Evolutionary conservation across 1,140 invertebrate genomes (phyloP).

Genomic region (Kradibia gibbosae): DNA sequence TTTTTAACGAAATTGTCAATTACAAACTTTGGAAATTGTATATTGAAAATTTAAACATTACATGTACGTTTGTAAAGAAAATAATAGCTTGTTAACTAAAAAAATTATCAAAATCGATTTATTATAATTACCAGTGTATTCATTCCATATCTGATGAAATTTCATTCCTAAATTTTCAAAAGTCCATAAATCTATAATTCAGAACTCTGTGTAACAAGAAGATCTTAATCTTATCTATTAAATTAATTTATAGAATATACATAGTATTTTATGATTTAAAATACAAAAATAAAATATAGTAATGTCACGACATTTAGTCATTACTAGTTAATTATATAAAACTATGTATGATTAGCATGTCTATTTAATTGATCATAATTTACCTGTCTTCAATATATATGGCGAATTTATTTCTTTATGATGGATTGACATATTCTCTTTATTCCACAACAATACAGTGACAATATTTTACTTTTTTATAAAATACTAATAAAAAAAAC

Average conservation of each 20-base stretch:
- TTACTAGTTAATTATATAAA: constrained; percentile 38
- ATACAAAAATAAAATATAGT: constrained; percentile 1
- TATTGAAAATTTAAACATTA: too few species aligned
- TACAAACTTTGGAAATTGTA: too few species aligned
- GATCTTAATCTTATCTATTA: background rate
- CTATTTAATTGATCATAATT: constrained; percentile 44
- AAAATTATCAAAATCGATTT: background rate
- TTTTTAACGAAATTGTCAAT: too few species aligned
- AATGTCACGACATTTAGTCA: background rate
- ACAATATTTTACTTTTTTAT: constrained; percentile 28
- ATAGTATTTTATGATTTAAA: background rate
- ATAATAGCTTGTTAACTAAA: background rate
- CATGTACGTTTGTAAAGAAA: too few species aligned
- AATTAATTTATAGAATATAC: background rate
- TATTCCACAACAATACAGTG: constrained; percentile 46
- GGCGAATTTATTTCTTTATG: constrained; percentile 35
- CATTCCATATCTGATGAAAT: constrained; percentile 1
- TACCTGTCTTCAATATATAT: constrained; percentile 33
- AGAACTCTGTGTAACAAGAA: background rate
- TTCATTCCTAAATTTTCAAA: background rate
- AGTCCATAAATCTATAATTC: constrained; percentile 1
- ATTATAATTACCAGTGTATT: background rate
- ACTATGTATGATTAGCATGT: constrained; percentile 28
- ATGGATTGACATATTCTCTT: constrained; percentile 31
- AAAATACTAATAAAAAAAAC: constrained; percentile 46